These are phyloP conservation scores for Ceriagrion tenellum DNA, from an alignment of 2,888 invertebrate species.

Conservation along the genomic window DNA sequence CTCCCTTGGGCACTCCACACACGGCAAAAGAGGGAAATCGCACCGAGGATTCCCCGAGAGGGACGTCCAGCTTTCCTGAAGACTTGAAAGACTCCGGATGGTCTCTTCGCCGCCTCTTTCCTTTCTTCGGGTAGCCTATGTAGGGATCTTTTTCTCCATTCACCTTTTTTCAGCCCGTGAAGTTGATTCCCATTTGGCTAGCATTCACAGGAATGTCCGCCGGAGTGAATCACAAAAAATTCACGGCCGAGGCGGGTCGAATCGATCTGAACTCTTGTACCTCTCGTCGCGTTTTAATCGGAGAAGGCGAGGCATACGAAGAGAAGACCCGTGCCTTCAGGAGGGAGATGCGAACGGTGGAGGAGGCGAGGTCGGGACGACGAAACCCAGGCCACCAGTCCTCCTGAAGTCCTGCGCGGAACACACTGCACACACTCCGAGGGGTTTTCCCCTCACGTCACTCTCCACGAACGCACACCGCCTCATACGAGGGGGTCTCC, in stretches of 20 bases:
- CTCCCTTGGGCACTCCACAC: background rate
- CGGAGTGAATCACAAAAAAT: background rate
- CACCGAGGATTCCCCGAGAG: background rate
- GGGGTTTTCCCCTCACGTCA: background rate
- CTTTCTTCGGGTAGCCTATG: background rate
- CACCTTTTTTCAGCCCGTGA: background rate
- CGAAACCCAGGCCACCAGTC: background rate
- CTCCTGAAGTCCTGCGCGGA: background rate
- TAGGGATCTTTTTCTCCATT: background rate
- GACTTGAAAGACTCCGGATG: background rate
- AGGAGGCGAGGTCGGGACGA: background rate
- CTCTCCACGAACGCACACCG: background rate
- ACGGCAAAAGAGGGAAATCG: background rate
- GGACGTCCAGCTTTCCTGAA: background rate
- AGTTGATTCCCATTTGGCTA: background rate
- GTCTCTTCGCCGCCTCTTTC: background rate
- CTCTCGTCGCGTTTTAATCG: too few relatives aligned
- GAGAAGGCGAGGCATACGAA: background rate
- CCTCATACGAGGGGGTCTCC: background rate
- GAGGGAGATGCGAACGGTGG: constrained; percentile 62
- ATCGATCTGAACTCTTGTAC: background rate
- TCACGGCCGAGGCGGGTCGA: constrained; percentile 36
- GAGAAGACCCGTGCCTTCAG: background rate
- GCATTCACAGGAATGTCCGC: background rate
- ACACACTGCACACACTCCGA: too few relatives aligned